A percentile compares a stretch with the other conserved stretches of the same genome.
Evolutionary conservation across 2,797 vertebrate species (phyloP).

Genomic region (Cygnus olor): DNA sequence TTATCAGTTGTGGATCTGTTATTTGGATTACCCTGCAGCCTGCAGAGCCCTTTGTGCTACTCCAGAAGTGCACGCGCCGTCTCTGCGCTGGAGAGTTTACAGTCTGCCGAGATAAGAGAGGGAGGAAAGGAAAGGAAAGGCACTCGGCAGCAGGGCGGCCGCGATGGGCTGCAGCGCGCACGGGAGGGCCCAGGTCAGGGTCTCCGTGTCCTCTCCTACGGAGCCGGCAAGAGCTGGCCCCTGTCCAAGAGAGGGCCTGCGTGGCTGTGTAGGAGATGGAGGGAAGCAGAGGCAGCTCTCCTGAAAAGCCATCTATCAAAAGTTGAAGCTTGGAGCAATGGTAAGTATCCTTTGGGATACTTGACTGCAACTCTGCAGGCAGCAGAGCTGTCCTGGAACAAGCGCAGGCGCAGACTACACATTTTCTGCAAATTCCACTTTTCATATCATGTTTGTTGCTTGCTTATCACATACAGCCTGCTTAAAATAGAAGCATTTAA

Average conservation of each 20-base stretch:
- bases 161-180: fast-evolving
- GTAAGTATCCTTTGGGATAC: neutral
- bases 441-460: neutral
- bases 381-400: neutral
- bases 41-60: neutral
- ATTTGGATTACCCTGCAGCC: neutral
- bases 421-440: neutral
- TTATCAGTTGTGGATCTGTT: neutral
- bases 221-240: neutral
- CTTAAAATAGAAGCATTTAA: constrained; percentile 20
- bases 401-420: fast-evolving
- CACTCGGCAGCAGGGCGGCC: fast-evolving
- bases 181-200: neutral
- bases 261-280: neutral
- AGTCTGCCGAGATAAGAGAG: neutral
- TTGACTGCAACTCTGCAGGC: neutral
- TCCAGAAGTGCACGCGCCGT: fast-evolving
- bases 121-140: neutral
- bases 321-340: neutral
- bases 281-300: neutral
- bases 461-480: neutral
- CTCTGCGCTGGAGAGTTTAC: neutral
- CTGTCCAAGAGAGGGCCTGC: neutral
- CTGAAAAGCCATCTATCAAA: neutral
- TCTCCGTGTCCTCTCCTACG: fast-evolving